Evolutionary conservation across 2,888 invertebrate genomes (phyloP), one percentile per base, ranked within the genome.

Genomic region (Leptopilina myrica): DNA sequence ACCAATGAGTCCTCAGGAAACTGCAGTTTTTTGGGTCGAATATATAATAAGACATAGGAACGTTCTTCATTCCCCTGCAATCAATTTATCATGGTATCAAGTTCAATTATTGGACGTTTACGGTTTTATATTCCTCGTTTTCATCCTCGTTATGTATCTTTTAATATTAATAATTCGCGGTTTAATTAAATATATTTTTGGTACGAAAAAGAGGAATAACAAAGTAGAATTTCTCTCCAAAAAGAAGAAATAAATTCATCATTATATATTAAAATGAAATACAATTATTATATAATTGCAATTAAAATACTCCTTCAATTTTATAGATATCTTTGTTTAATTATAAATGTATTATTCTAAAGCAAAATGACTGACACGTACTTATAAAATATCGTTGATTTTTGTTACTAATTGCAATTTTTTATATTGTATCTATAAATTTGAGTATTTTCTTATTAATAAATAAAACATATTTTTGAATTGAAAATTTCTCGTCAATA

Each of bases 61-160:
- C 20, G 67, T 79, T n/a, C 64, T 81, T 5, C 76, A 69, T 81
- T 90, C 90, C 3, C 88, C 89, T 0, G 88, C 85, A 0, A 65
- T 85, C 14, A 75, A 86, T 3, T 85, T 90, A 26, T 46, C 84
- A 0, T 88, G 88, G 88, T 89, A 88, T 85, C 87, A 89, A 80
- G 15, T 85, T 1, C 73, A 85, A n/a, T 82, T 89, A 26, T 43
- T 89, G 11, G 89, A 90, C 49, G 84, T 89, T 5, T 87, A 87
- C 46, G 82, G 62, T 64, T 59, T 56, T 12, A 56, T 62, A 20
- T 14, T 56, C 15, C 43, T 43, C 9, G 12, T 40, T 4, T 46
- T 62, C 8, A 12, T 77, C 20, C 46, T 53, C 12, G 15, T 69
- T 46, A 7, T 69, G 3, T 69, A 33, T 33, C 12, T 49, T 11